phyloP scores from a whole-genome alignment of 1,140 invertebrate genomes.

The Potamilus streckersoni region DNA sequence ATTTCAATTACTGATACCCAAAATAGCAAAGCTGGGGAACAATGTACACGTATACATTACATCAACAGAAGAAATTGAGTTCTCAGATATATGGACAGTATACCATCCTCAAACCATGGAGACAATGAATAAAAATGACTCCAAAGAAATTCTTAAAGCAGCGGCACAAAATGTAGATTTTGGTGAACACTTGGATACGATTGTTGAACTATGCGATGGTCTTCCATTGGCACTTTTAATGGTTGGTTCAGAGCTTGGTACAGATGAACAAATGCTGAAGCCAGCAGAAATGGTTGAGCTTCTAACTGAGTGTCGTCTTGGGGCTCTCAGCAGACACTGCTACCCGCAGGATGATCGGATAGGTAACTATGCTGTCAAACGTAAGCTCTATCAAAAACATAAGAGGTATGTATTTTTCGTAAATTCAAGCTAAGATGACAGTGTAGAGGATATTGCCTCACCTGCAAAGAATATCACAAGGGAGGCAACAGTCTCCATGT shows the following conservation, averaged over 20 bases:
- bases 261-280: slow-evolving; percentile 7
- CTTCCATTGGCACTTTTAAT: slow-evolving; percentile 12
- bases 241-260: slow-evolving; percentile 12
- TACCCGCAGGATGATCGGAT: slow-evolving; percentile 5
- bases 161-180: slow-evolving; percentile 1
- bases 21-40: not conserved
- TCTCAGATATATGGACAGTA: too few relatives aligned
- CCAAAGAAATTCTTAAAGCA: not conserved
- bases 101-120: slow-evolving; percentile 4
- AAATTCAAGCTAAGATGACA: too few relatives aligned
- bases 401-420: too few relatives aligned
- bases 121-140: not conserved
- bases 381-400: too few relatives aligned
- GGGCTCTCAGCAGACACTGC: slow-evolving; percentile 8
- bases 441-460: too few relatives aligned
- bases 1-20: not conserved
- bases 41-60: too few relatives aligned
- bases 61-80: not conserved
- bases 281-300: slow-evolving; percentile 18
- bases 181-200: not conserved
- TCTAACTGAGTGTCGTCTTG: slow-evolving; percentile 16
- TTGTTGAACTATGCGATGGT: slow-evolving; percentile 17
- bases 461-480: too few relatives aligned
- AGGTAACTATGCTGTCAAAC: slow-evolving; percentile 3
- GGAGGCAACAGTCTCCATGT: too few relatives aligned